These are phyloP conservation scores for Oncorhynchus mykiss DNA, from an alignment of 2,113 vertebrate species.

Conservation along the genomic window DNA sequence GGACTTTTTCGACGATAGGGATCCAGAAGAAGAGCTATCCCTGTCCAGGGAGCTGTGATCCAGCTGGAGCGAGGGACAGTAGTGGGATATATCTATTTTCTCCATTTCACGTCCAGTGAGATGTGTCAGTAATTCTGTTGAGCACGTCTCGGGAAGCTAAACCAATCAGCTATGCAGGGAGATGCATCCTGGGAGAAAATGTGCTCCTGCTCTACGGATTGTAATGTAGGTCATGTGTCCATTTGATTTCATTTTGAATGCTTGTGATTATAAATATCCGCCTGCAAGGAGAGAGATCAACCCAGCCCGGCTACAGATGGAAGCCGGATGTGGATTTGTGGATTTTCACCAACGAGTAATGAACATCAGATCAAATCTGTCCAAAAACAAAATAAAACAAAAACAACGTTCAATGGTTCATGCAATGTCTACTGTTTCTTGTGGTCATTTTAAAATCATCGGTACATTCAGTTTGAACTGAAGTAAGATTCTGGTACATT, in stretches of 20 bases:
- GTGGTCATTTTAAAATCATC: too few relatives aligned
- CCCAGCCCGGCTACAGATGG: too few relatives aligned
- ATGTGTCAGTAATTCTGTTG: neutral
- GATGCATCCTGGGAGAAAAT: conserved; percentile 17
- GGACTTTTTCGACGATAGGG: too few relatives aligned
- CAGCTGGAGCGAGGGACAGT: neutral
- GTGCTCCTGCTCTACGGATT: neutral
- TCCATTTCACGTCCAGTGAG: neutral
- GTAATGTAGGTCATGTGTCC: conserved; percentile 1
- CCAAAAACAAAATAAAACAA: too few relatives aligned
- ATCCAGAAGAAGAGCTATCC: neutral
- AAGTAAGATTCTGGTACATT: too few relatives aligned
- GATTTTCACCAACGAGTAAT: too few relatives aligned
- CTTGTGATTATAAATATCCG: neutral
- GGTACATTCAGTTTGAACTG: too few relatives aligned
- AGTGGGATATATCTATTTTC: neutral
- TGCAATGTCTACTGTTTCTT: too few relatives aligned
- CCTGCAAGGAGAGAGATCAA: too few relatives aligned
- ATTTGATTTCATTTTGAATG: neutral
- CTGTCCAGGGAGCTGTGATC: neutral
- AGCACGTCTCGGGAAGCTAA: neutral
- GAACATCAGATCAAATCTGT: too few relatives aligned
- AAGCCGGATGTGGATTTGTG: too few relatives aligned
- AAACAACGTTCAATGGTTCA: too few relatives aligned
- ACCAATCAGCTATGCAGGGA: conserved; percentile 21